phyloP scores from a whole-genome alignment of 2,113 vertebrate genomes.

The Tetraodon nigroviridis region DNA sequence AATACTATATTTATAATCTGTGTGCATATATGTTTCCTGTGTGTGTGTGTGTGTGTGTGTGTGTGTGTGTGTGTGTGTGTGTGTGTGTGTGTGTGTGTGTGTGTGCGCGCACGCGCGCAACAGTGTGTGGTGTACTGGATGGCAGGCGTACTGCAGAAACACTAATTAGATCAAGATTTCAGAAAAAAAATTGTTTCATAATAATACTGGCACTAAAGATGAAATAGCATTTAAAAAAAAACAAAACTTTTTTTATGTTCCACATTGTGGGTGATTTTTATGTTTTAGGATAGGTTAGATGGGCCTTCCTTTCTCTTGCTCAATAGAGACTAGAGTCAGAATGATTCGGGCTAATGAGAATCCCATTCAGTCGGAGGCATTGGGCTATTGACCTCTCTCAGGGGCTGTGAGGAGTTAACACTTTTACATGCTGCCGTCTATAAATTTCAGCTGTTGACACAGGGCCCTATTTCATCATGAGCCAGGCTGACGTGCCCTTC shows the following conservation, averaged over 20 bases:
- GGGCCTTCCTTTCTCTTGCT: conserved; percentile 20
- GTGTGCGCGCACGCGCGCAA: no score
- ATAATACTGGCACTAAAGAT: no score
- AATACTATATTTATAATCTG: conserved; percentile 65
- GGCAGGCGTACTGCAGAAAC: conserved; percentile 52
- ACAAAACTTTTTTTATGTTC: no score
- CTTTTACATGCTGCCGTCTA: conserved; percentile 75
- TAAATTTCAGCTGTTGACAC: conserved; percentile 70
- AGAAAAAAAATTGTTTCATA: no score
- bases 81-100: conserved; percentile 53
- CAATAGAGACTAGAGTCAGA: conserved; percentile 29
- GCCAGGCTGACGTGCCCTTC: conserved; percentile 66
- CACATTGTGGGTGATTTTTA: no score
- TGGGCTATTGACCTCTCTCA: conserved; percentile 68
- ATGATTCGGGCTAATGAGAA: conserved; percentile 62
- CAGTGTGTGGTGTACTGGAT: conserved; percentile 22
- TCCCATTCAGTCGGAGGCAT: conserved; percentile 59
- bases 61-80: conserved; percentile 13
- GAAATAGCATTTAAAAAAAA: no score
- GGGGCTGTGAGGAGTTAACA: conserved; percentile 60
- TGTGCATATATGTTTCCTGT: conserved; percentile 47
- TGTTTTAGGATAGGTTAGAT: no score
- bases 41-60: conserved; percentile 23
- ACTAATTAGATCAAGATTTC: conserved; percentile 42
- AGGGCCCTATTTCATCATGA: conserved; percentile 68